Base-by-base conservation (phyloP, 2,113 vertebrate species). In the Ciconia boyciana region DNA sequence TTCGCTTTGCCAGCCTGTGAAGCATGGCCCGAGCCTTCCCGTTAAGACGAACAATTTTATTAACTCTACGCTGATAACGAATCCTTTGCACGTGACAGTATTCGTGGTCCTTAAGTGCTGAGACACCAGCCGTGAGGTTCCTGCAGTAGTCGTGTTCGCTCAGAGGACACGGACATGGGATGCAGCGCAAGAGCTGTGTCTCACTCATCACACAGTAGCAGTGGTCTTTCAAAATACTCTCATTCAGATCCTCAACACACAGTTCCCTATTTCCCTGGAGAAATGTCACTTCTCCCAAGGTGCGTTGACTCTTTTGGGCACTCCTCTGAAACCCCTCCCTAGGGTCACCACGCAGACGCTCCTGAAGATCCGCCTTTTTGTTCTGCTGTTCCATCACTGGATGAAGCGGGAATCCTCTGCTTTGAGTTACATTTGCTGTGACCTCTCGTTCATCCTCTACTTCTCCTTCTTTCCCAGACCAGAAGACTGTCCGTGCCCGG, bases 221-320 rank as follows among this genome's bases (percentile, higher is more conserved):
- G 39, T 96, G 96, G 18, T 96, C 96, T 15, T 36, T 79, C 1
- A 16, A n/a, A 16, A 5, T 2, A 0, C 7, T 11, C 9, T 39
- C 68, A 0, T 17, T 6, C 52, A 55, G n/a, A 6, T 54, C 48
- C 61, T 76, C 19, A 3, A 8, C 0, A 4, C 10, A 3, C 20
- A 1, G 31, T 16, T n/a, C 7, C 18, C 0, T 0, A 0, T 2
- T 6, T 9, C 2, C 16, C 3, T 0, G 31, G 10, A 16, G 7
- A 10, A 16, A 16, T 0, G 4, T 2, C 1, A 1, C 10, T 9
- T 64, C 32, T 36, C 15, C 54, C 1, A 0, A 1, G 7, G 2
- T 0, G 6, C 2, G 0, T 1, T 0, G 15, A 0, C 25, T 13
- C 8, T 24, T 5, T 1, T 4, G 78, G 44, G 22, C 0, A 0